phyloP scores from a whole-genome alignment of 2,888 invertebrate species.

The Ametastegia equiseti region DNA sequence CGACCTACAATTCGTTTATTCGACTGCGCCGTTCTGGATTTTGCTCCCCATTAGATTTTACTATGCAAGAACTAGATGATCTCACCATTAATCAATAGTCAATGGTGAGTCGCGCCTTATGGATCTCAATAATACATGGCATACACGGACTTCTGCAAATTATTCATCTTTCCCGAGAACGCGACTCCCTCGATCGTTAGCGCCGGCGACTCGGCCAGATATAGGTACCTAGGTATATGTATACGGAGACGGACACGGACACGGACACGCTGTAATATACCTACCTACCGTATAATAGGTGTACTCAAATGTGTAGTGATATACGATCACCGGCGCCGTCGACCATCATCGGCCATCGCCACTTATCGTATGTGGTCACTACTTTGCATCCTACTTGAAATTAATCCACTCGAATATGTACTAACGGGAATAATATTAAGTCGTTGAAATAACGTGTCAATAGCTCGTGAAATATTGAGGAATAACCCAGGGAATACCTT shows the following conservation, averaged over 20 bases:
- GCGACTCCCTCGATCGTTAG: not conserved
- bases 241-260: not conserved
- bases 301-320: not conserved
- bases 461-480: too few species aligned
- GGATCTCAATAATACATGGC: not conserved
- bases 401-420: constrained; percentile 6
- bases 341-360: not conserved
- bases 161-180: not conserved
- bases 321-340: not conserved
- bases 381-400: constrained; percentile 30
- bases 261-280: too few species aligned
- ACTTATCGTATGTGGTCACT: not conserved
- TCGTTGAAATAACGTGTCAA: too few species aligned
- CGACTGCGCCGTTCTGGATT: too few species aligned
- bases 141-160: not conserved
- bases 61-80: too few species aligned
- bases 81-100: not conserved
- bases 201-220: not conserved
- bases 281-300: too few species aligned
- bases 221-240: not conserved
- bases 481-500: too few species aligned
- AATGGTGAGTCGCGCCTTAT: not conserved
- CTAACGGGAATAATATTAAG: too few species aligned
- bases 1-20: too few species aligned
- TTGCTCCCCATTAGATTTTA: too few species aligned